These are phyloP conservation scores for Archocentrus centrarchus DNA, from an alignment of 2,113 vertebrate genomes.

Conservation along the genomic window DNA sequence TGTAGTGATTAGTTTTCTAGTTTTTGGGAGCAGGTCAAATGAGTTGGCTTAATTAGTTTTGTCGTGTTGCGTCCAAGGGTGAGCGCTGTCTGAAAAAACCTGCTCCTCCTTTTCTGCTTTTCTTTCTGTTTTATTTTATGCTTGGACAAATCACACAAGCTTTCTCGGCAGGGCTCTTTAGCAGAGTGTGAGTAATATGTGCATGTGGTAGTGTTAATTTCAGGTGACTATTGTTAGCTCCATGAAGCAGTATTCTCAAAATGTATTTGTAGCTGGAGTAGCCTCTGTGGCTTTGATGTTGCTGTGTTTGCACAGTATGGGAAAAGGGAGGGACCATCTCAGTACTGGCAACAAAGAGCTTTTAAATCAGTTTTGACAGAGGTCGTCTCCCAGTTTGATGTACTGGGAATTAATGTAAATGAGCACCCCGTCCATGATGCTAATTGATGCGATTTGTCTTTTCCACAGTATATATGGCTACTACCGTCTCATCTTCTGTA, in stretches of 20 bases:
- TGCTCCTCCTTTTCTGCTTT: constrained; percentile 1
- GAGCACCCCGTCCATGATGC: neutral
- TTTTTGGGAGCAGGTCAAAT: constrained; percentile 37
- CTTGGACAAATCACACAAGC: constrained; percentile 76
- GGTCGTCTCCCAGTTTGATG: constrained; percentile 27
- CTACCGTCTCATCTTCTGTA: constrained; percentile 9
- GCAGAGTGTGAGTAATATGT: constrained; percentile 60
- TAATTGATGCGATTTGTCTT: constrained; percentile 36
- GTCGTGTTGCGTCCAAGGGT: constrained; percentile 46
- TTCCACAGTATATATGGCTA: neutral
- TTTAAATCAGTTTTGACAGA: constrained; percentile 49
- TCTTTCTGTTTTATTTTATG: constrained; percentile 65
- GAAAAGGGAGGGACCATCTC: constrained; percentile 5
- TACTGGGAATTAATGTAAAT: constrained; percentile 42
- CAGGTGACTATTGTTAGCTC: constrained; percentile 58
- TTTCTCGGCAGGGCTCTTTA: constrained; percentile 61
- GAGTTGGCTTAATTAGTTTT: constrained; percentile 52
- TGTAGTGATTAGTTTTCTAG: constrained; percentile 21
- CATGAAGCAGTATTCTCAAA: constrained; percentile 43
- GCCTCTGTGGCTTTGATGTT: constrained; percentile 33
- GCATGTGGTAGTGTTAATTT: constrained; percentile 51
- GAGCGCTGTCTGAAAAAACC: constrained; percentile 41
- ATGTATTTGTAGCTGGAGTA: constrained; percentile 36
- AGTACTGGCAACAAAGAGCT: constrained; percentile 1
- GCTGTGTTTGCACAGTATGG: constrained; percentile 15